Percentiles rank a stretch among this genome's conserved stretches.
Evolutionary conservation across 2,888 invertebrate species (phyloP).

Genomic region (Hoplodrina ambigua): DNA sequence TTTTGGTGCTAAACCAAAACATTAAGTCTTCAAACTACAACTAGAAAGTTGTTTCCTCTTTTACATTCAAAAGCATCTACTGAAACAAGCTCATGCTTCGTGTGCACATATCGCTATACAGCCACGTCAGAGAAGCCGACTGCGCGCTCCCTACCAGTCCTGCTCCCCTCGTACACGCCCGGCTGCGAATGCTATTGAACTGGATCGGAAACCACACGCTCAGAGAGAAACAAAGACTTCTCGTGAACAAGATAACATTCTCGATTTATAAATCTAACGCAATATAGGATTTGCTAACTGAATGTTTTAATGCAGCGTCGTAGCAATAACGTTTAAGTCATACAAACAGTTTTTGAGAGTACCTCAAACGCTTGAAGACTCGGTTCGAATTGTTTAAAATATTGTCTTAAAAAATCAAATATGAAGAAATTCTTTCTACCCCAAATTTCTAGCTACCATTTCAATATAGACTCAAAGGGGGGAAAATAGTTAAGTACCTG

Average conservation of each 20-base stretch:
- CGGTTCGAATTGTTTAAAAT: neutral
- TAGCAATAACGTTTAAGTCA: neutral
- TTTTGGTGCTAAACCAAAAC: neutral
- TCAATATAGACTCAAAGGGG: slow-evolving; percentile 3
- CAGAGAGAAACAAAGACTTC: slow-evolving; percentile 54
- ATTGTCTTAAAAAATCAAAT: slow-evolving; percentile 3
- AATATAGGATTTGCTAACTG: slow-evolving; percentile 6
- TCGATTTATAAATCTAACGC: slow-evolving; percentile 43
- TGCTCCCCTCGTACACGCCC: slow-evolving; percentile 55
- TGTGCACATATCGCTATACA: slow-evolving; percentile 45
- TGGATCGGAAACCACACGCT: slow-evolving; percentile 58
- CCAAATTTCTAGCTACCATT: neutral
- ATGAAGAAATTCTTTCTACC: slow-evolving; percentile 14
- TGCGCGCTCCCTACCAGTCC: slow-evolving; percentile 49
- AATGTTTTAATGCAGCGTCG: slow-evolving; percentile 2
- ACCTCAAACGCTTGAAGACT: slow-evolving; percentile 1
- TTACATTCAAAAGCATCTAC: slow-evolving; percentile 22
- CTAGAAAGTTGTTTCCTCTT: slow-evolving; percentile 23
- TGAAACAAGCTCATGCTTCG: slow-evolving; percentile 16
- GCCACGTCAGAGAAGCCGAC: slow-evolving; percentile 31
- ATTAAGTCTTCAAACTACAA: slow-evolving; percentile 18
- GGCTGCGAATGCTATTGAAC: slow-evolving; percentile 59
- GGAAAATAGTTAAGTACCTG: neutral
- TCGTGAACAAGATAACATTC: slow-evolving; percentile 51
- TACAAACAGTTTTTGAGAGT: neutral